Conservation (phyloP, 2,113 vertebrate genomes). For the Aix galericulata region DNA sequence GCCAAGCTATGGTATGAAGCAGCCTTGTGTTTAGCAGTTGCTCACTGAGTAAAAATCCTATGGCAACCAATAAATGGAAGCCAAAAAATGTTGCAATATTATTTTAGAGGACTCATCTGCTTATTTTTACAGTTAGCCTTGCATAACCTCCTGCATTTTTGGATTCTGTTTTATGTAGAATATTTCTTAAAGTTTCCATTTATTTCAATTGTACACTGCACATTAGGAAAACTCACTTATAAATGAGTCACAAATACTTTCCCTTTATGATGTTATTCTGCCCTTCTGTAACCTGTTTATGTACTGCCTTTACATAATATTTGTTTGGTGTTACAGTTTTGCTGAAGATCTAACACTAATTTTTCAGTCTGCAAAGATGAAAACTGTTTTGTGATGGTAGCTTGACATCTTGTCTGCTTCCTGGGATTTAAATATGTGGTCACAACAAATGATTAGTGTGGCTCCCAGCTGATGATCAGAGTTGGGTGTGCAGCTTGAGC, state of each 20-base stretch:
- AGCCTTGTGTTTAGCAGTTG: slow-evolving; percentile 45
- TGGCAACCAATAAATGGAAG: slow-evolving; percentile 59
- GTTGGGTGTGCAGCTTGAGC: neutral
- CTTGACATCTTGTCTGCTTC: neutral
- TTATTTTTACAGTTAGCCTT: slow-evolving; percentile 79
- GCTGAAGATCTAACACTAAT: neutral
- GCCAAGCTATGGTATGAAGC: slow-evolving; percentile 58
- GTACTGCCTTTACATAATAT: slow-evolving; percentile 13
- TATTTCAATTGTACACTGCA: slow-evolving; percentile 67
- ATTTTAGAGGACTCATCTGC: slow-evolving; percentile 78
- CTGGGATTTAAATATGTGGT: neutral
- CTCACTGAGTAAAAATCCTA: slow-evolving; percentile 68
- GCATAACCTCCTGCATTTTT: slow-evolving; percentile 79
- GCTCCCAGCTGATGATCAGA: neutral
- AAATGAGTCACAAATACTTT: slow-evolving; percentile 74
- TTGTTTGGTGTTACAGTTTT: slow-evolving; percentile 21
- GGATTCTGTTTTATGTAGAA: slow-evolving; percentile 75
- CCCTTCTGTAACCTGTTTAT: slow-evolving; percentile 46
- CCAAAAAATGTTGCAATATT: slow-evolving; percentile 79
- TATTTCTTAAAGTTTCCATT: slow-evolving; percentile 74
- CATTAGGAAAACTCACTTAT: slow-evolving; percentile 64
- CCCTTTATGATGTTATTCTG: slow-evolving; percentile 41
- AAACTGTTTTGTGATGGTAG: neutral
- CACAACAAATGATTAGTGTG: neutral
- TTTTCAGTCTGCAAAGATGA: neutral